Conservation (phyloP, 2,797 vertebrate genomes). For the Pantherophis alleghaniensis region DNA sequence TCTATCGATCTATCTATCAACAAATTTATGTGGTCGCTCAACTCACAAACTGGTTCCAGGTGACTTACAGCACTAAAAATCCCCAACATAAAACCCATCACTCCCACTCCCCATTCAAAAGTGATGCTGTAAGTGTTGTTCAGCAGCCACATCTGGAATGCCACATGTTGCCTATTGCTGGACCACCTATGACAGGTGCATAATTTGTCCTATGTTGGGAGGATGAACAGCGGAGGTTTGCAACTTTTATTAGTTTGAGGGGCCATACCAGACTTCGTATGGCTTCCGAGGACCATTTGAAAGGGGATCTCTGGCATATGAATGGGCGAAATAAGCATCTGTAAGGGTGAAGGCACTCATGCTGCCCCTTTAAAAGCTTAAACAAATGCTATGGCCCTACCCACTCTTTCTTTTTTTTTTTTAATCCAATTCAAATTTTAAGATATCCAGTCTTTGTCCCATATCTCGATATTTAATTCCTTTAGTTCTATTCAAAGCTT, state of each 20-base stretch:
- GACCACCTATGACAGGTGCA: not conserved
- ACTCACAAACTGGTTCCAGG: not conserved
- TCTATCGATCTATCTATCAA: not conserved
- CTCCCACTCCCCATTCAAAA: not conserved
- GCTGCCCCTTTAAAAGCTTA: not conserved
- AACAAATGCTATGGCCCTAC: not conserved
- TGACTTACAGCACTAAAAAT: not conserved
- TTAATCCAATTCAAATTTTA: too few species aligned
- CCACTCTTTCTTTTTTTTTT: too few species aligned
- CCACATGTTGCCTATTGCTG: too few species aligned
- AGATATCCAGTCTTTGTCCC: too few species aligned
- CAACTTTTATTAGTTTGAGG: not conserved
- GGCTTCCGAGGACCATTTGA: not conserved
- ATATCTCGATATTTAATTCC: too few species aligned
- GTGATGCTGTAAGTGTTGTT: not conserved
- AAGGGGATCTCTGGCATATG: not conserved
- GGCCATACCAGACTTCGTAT: not conserved
- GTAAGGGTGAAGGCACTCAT: not conserved
- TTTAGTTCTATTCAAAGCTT: too few species aligned
- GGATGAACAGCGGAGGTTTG: not conserved
- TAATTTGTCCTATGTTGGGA: not conserved
- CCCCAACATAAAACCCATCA: not conserved
- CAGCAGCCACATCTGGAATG: not conserved
- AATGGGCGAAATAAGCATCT: not conserved
- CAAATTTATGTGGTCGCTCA: not conserved